Conservation (phyloP, 2,888 invertebrate species). For the Eremobia ochroleuca region DNA sequence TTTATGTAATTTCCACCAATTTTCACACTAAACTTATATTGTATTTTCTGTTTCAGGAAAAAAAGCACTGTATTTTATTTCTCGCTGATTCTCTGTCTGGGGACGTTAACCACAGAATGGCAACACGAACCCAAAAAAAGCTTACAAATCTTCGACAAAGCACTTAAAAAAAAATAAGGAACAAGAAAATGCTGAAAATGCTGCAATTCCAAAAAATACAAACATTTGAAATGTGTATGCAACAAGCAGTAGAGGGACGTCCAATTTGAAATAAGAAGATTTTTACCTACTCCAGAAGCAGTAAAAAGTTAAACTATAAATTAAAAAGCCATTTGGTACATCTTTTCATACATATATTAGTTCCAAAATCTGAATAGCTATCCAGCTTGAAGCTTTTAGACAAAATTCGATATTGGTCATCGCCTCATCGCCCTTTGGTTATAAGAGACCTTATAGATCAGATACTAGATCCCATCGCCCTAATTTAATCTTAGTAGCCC, state of each 20-base stretch:
- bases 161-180: background rate
- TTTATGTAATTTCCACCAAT: background rate
- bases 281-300: background rate
- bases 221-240: too few relatives aligned
- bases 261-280: too few relatives aligned
- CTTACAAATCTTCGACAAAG: background rate
- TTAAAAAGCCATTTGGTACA: background rate
- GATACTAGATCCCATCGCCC: background rate
- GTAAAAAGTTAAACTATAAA: background rate
- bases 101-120: too few relatives aligned
- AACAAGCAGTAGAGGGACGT: too few relatives aligned
- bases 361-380: background rate
- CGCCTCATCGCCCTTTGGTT: background rate
- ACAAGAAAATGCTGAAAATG: background rate
- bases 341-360: background rate
- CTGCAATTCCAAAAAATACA: background rate
- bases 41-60: background rate
- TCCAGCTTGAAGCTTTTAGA: background rate
- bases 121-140: background rate
- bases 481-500: slow-evolving; percentile 24
- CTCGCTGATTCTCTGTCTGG: background rate
- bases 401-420: slow-evolving; percentile 7
- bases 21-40: background rate
- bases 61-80: background rate
- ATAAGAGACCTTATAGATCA: background rate